A percentile compares a stretch with the other conserved stretches of the same genome.
Conservation (phyloP, 2,113 vertebrate species). For the Trogon melanurus region DNA sequence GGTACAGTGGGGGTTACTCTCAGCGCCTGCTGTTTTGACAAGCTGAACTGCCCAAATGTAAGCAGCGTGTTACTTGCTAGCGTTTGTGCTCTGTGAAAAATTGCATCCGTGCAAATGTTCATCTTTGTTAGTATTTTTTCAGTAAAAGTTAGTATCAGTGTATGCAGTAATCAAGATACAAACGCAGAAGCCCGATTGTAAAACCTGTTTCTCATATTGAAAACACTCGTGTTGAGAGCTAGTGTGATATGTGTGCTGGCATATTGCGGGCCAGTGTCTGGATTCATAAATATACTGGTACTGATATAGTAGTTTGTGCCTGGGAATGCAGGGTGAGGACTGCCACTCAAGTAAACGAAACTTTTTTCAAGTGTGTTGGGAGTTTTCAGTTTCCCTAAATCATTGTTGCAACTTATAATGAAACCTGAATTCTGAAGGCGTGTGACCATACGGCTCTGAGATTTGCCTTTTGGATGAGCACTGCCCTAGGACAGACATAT, state of each 20-base stretch:
- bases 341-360: background rate
- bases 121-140: background rate
- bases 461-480: background rate
- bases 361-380: background rate
- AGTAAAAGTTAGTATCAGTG: background rate
- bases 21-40: background rate
- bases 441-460: background rate
- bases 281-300: background rate
- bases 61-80: background rate
- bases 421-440: background rate
- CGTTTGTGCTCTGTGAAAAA: background rate
- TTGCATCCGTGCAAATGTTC: background rate
- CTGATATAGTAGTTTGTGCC: background rate
- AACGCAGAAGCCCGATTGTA: background rate
- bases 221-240: background rate
- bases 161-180: background rate
- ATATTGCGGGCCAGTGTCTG: background rate
- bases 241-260: background rate
- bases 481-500: background rate
- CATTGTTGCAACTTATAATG: background rate
- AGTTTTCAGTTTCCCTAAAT: background rate
- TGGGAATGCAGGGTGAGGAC: background rate
- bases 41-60: conserved; percentile 8
- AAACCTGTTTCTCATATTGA: background rate
- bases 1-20: background rate